Evolutionary conservation across 2,113 vertebrate species (phyloP), one percentile per base, ranked within the genome.

Genomic region (Cyphomyrus discorhynchus): DNA sequence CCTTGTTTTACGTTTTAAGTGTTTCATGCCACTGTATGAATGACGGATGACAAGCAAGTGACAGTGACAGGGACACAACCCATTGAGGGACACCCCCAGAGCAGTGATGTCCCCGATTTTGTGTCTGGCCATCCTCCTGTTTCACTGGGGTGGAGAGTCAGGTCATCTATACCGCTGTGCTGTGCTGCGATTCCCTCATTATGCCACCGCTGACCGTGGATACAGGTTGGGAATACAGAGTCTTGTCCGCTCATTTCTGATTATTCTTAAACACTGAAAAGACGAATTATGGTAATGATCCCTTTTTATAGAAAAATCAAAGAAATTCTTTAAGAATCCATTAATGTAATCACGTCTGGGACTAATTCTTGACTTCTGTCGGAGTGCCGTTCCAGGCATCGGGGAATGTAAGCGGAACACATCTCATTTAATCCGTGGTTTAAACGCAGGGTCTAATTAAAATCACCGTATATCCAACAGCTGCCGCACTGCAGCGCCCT

Each of bases 361-460:
- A 96, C 95, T 96, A 94, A 93, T 95, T 94, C 92, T 92, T 90
- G 92, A 92, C 92, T 92, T 90, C 90, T 91, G 92, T 89, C 77
- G 90, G 90, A 92, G 93, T 58, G 89, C 92, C 86, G 80, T 89
- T 89, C 91, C 90, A 92, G 91, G 90, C 89, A 89, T 80, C 88
- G 87, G 91, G 91, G 91, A 92, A 92, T 92, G 93, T 94, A 94
- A 94, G 95, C 93, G 91, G 91, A 93, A 90, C 92, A 93, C 90
- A 90, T 91, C 89, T 92, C 89, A 90, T 90, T 91, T 96, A 95
- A 95, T 95, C 94, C 93, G 92, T 91, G 91, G 90, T 95, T 94
- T 94, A 93, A 94, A 94, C 93, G 94, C 94, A 93, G 93, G 94
- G 92, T 94, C 92, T 94, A 95, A 96, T 96, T 95, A 96, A 96